These are phyloP conservation scores for Bugula neritina DNA, from an alignment of 2,888 invertebrate genomes.

Conservation along the genomic window DNA sequence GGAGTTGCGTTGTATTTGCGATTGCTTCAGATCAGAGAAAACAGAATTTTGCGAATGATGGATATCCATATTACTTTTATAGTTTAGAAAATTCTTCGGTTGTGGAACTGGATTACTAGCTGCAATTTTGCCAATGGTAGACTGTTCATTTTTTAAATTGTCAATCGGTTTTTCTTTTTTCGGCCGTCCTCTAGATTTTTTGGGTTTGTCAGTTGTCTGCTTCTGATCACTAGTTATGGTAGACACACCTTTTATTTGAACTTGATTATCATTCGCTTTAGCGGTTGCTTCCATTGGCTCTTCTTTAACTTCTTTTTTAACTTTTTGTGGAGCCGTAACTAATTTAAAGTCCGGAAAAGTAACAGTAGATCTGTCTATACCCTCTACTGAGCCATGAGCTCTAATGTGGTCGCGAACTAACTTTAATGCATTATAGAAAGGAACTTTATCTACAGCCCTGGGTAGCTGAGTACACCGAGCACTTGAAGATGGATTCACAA, in stretches of 20 bases:
- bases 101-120: too few relatives aligned
- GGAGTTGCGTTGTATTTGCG: background rate
- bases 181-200: background rate
- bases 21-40: background rate
- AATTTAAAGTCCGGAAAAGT: conserved; percentile 43
- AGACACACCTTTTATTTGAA: background rate
- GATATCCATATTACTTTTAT: too few relatives aligned
- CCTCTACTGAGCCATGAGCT: conserved; percentile 59
- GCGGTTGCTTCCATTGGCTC: conserved; percentile 16
- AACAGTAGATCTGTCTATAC: conserved; percentile 47
- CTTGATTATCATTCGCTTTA: background rate
- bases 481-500: conserved; percentile 98
- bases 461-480: conserved; percentile 94
- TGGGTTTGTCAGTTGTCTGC: background rate
- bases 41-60: background rate
- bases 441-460: conserved; percentile 94
- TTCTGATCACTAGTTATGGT: background rate
- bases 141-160: too few relatives aligned
- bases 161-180: conserved; percentile 4
- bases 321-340: conserved; percentile 26
- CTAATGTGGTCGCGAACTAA: conserved; percentile 90
- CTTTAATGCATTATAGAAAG: conserved; percentile 90
- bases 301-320: conserved; percentile 19
- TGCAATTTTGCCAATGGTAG: too few relatives aligned
- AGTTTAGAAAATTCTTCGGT: too few relatives aligned